Percentiles rank a stretch among this genome's conserved stretches.
These are phyloP conservation scores for Drosophila busckii DNA, from an alignment of 1,140 invertebrate genomes.

Conservation along the genomic window DNA sequence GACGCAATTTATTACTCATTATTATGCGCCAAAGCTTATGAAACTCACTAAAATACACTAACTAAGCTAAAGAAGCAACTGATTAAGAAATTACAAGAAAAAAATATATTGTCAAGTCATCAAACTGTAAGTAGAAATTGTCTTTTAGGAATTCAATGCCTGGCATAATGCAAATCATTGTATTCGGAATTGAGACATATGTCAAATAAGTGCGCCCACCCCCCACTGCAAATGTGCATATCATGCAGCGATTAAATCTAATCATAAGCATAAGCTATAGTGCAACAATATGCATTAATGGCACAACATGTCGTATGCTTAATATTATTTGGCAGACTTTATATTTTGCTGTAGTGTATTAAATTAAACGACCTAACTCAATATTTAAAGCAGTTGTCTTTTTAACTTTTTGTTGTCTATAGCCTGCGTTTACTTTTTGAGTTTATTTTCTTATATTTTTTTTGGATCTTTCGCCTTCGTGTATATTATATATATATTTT, in stretches of 20 bases:
- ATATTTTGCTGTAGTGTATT: too few relatives aligned
- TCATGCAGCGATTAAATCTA: slow-evolving; percentile 14
- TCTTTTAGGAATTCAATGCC: too few relatives aligned
- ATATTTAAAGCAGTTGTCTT: too few relatives aligned
- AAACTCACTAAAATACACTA: too few relatives aligned
- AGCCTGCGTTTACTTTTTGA: slow-evolving; percentile 3
- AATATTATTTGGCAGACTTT: too few relatives aligned
- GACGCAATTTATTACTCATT: slow-evolving; percentile 46
- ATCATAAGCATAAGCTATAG: background rate
- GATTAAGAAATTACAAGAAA: too few relatives aligned
- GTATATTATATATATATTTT: slow-evolving; percentile 54
- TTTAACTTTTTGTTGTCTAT: slow-evolving; percentile 53
- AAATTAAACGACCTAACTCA: too few relatives aligned
- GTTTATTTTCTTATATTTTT: slow-evolving; percentile 25
- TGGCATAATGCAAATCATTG: slow-evolving; percentile 32
- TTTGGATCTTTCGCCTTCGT: slow-evolving; percentile 57
- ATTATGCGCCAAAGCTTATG: slow-evolving; percentile 22
- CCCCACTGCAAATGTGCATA: slow-evolving; percentile 9
- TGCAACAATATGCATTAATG: too few relatives aligned
- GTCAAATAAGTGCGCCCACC: background rate
- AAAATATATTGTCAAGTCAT: slow-evolving; percentile 18
- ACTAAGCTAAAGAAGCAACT: too few relatives aligned
- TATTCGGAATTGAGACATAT: slow-evolving; percentile 20
- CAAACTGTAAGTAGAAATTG: background rate
- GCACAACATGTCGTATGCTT: too few relatives aligned